These are phyloP conservation scores for Calyptommatus sinebrachiatus DNA, from an alignment of 2,113 vertebrate genomes.

Conservation along the genomic window DNA sequence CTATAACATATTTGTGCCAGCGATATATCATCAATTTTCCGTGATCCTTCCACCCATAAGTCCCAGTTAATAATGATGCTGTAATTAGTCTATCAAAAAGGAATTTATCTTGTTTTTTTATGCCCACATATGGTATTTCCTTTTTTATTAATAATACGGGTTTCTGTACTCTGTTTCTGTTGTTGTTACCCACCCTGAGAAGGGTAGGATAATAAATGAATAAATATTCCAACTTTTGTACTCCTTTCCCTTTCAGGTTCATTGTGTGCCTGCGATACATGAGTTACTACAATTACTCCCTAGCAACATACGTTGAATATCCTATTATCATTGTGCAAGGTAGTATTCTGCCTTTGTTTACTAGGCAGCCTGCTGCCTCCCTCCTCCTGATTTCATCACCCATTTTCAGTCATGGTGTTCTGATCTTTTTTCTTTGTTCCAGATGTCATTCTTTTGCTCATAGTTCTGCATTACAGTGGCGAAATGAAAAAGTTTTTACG, in stretches of 20 bases:
- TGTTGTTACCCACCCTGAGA: no score
- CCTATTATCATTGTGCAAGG: slow-evolving; percentile 93
- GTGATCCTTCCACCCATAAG: no score
- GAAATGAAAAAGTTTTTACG: slow-evolving; percentile 71
- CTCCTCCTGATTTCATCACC: neutral
- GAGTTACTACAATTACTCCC: slow-evolving; percentile 87
- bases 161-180: no score
- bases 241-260: slow-evolving; percentile 71
- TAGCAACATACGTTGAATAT: slow-evolving; percentile 90
- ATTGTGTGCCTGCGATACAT: slow-evolving; percentile 93
- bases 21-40: no score
- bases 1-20: no score
- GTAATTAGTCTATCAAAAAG: no score
- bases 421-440: slow-evolving; percentile 48
- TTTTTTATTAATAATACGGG: no score
- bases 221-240: neutral
- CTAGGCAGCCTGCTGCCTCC: no score
- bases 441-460: slow-evolving; percentile 84
- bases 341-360: slow-evolving; percentile 54
- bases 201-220: no score
- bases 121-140: no score
- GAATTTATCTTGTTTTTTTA: no score
- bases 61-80: no score
- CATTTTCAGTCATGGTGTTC: neutral
- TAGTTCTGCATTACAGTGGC: slow-evolving; percentile 82